Conservation (phyloP, 2,797 vertebrate genomes). For the Nothura maculosa region DNA sequence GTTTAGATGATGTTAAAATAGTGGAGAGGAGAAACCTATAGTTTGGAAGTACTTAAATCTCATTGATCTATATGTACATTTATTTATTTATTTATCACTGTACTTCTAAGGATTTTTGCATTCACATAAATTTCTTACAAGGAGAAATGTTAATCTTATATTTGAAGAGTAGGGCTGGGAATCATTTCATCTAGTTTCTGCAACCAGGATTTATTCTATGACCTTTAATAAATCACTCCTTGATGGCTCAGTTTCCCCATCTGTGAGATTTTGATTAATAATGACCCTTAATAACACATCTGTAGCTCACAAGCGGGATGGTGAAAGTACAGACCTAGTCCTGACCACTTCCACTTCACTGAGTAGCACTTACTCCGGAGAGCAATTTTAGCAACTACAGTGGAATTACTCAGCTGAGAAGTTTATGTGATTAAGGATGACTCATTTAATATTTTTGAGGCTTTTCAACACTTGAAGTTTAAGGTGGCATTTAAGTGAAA, state of each 20-base stretch:
- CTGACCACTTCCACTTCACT: neutral
- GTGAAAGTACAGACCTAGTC: neutral
- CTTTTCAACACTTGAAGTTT: neutral
- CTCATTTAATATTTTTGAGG: neutral
- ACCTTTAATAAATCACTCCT: constrained; percentile 9
- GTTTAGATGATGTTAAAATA: neutral
- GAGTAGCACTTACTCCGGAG: neutral
- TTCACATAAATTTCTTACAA: neutral
- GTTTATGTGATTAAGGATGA: neutral
- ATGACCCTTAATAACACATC: neutral
- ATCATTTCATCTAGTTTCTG: neutral
- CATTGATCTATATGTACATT: rapidly evolving
- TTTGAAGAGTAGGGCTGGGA: neutral
- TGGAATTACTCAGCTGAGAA: neutral
- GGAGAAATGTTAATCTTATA: neutral
- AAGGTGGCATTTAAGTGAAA: neutral
- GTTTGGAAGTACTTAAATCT: neutral
- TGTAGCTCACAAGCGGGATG: neutral
- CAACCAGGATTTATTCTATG: neutral
- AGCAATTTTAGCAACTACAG: neutral
- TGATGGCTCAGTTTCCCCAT: neutral
- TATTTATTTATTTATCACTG: neutral
- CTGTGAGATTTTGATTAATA: neutral
- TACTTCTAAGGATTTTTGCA: neutral
- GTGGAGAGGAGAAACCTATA: neutral